These are phyloP conservation scores for Halcyon chelicuti DNA, from an alignment of 2,797 vertebrate species.

Conservation along the genomic window DNA sequence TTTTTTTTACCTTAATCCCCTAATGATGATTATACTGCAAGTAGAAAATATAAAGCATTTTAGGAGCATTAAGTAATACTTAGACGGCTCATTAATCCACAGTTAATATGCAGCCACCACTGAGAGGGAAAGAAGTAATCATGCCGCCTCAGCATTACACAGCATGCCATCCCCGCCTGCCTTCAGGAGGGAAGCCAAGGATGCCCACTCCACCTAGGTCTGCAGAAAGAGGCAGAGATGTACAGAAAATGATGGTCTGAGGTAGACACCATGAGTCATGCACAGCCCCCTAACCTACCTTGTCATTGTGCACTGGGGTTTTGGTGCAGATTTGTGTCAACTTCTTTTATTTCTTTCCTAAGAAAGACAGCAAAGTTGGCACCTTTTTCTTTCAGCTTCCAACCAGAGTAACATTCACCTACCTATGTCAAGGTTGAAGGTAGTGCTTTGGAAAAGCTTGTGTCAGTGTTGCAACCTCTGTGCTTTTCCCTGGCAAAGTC, in stretches of 20 bases:
- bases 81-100: constrained; percentile 18
- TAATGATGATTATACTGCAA: constrained; percentile 32
- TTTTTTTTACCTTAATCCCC: constrained; percentile 15
- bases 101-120: neutral
- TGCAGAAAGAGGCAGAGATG: accelerated
- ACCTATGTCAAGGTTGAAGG: neutral
- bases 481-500: neutral
- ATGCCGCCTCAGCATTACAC: accelerated
- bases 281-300: neutral
- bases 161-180: accelerated
- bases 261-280: accelerated
- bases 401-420: neutral
- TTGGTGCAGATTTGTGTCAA: neutral
- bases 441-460: neutral
- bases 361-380: neutral
- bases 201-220: neutral
- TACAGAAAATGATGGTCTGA: neutral
- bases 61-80: constrained; percentile 4
- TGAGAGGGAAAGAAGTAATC: constrained; percentile 32
- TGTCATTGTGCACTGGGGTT: accelerated
- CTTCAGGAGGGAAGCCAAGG: neutral
- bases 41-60: constrained; percentile 38
- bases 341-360: neutral
- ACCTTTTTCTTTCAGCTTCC: neutral
- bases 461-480: neutral